Evolutionary conservation across 2,797 vertebrate species (phyloP).

Genomic region (Eurystomus glaucurus): DNA sequence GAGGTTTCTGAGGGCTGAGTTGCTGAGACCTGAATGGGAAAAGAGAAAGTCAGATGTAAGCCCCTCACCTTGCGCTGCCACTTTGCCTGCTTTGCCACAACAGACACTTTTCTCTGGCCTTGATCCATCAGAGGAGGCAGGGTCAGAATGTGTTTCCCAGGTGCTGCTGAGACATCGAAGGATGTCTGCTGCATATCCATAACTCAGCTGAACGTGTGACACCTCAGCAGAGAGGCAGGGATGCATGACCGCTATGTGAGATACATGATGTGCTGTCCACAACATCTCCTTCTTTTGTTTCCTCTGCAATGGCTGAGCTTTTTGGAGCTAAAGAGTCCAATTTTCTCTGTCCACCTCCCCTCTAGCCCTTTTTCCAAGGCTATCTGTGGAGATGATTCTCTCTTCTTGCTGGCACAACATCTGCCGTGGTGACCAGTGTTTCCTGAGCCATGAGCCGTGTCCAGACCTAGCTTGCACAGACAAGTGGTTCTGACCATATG

Average conservation of each 20-base stretch:
- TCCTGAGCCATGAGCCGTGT: neutral
- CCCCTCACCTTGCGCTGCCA: fast-evolving
- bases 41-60: fast-evolving
- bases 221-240: neutral
- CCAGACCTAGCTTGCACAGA: neutral
- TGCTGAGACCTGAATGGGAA: neutral
- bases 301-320: neutral
- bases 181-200: neutral
- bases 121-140: neutral
- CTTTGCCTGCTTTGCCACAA: neutral
- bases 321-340: neutral
- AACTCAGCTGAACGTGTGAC: neutral
- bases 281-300: neutral
- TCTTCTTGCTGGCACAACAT: neutral
- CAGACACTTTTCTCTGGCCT: neutral
- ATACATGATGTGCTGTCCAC: neutral
- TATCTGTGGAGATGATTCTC: neutral
- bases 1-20: neutral
- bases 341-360: neutral
- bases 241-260: neutral
- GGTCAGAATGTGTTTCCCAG: neutral
- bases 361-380: neutral
- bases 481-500: neutral
- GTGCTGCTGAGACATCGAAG: neutral
- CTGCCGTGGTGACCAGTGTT: neutral